Base-by-base conservation (phyloP, 1,140 invertebrate genomes). In the Metaphire vulgaris region DNA sequence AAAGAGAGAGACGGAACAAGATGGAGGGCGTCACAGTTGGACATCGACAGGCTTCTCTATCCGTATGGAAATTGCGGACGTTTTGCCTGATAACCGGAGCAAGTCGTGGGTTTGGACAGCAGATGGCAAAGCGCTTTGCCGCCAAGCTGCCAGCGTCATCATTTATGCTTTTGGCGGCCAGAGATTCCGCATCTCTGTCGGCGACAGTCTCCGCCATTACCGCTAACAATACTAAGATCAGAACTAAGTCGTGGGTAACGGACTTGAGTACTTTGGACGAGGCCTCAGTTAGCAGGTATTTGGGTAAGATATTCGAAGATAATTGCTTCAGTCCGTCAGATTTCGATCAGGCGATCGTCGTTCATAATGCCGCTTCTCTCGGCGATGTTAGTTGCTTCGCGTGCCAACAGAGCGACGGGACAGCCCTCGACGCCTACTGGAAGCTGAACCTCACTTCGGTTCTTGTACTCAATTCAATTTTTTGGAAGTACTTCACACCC, bases 311-410 rank as follows among this genome's bases (percentile, higher is more conserved):
- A n/a, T 56, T 56, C 29, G n/a, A 82, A 33, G 82, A 84, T 67
- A 80, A 81, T 56, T 74, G 72, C 2, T 69, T 76, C n/a, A 83
- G 83, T 41, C 31, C 85, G 14, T 74, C 83, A 28, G 82, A 89
- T 70, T 94, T 92, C 82, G 87, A 92, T 71, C 88, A 90, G 74
- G 88, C 88, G 31, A 83, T 96, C 1, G 88, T 98, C 21, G 89
- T 97, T 74, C 95, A 98, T 82, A 98, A 97, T 89, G 94, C 92
- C 12, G 96, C 93, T 1, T 91, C 92, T 0, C 80, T 95, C 33
- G 95, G 95, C n/a, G 90, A 92, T 84, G 82, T 92, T 31, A 85
- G 88, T 0, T 88, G 91, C 79, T 84, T 79, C 85, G 77, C 89
- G 89, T 75, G 65, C 34, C 86, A 88, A 41, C 90, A 92, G 86